Base-by-base conservation (phyloP, 2,888 invertebrate genomes). In the Leucoma salicis region DNA sequence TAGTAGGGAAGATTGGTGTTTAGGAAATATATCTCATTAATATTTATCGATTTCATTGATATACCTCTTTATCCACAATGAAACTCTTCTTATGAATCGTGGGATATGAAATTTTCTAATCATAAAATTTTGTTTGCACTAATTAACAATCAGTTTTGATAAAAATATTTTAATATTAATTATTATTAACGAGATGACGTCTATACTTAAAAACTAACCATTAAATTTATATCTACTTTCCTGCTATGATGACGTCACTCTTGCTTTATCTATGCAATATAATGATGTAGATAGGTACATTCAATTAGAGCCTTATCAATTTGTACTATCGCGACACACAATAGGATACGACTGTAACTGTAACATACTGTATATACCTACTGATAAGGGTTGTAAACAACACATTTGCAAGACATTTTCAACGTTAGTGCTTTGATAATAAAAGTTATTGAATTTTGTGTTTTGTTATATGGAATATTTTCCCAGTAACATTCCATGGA, bases 241-340 rank as follows among this genome's bases (percentile, higher is more conserved):
- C 8, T 8, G 6, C 21, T 10, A 5, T 27, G 11, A 46, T 58
- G 59, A 58, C 59, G 57, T 58, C 57, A 58, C 28, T 29, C 24
- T 0, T 46, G n/a, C 55, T 52, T 54, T 52, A 34, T 12, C 8
- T 39, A 33, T 21, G 29, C 36, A 29, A 5, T 29, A 44, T 52
- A 44, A 54, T 51, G 36, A 36, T 31, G 32, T 39, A 39, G 42
- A 35, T 31, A 32, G 31, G 31, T 35, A 39, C 43, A 61, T 61
- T 49, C 46, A 61, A 61, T 61, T 60, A 57, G 49, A 36, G 36
- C 38, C 14, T 60, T 63, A 63, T 60, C 52, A 56, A 27, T 13
- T 14, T 35, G 39, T 48, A 46, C 46, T 58, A 62, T 53, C 49
- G 39, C 53, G 25, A 43, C 47, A 35, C 37, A 43, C 46, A 50